Evolutionary conservation across 2,888 invertebrate genomes (phyloP).

Genomic region (Apantesis nais): DNA sequence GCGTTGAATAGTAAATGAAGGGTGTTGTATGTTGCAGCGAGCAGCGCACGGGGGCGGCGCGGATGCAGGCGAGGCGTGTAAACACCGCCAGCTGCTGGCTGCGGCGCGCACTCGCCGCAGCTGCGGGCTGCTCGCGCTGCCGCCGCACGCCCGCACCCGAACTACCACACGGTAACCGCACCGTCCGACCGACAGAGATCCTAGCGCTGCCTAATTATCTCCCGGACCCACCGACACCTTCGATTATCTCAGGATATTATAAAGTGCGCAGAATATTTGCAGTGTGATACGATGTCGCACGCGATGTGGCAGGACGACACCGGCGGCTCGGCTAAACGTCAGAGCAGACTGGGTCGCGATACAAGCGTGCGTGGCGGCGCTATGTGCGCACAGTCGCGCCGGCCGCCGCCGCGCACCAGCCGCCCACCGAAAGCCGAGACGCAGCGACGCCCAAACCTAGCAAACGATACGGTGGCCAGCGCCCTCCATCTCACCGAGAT

Average conservation of each 20-base stretch:
- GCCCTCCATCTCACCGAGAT: slow-evolving; percentile 62
- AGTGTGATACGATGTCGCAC: slow-evolving; percentile 61
- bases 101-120: slow-evolving; percentile 60
- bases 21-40: slow-evolving; percentile 75
- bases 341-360: slow-evolving; percentile 83
- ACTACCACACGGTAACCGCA: slow-evolving; percentile 35
- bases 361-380: slow-evolving; percentile 79
- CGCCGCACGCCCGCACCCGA: slow-evolving; percentile 50
- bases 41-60: slow-evolving; percentile 60
- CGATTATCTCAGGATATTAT: slow-evolving; percentile 52
- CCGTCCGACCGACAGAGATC: slow-evolving; percentile 38
- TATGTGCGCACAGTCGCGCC: slow-evolving; percentile 75
- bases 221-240: slow-evolving; percentile 48
- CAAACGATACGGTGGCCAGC: slow-evolving; percentile 73
- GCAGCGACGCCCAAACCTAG: slow-evolving; percentile 84
- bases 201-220: slow-evolving; percentile 44
- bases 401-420: slow-evolving; percentile 74
- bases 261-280: slow-evolving; percentile 73
- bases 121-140: slow-evolving; percentile 60
- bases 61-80: slow-evolving; percentile 76
- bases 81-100: slow-evolving; percentile 79
- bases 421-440: slow-evolving; percentile 79
- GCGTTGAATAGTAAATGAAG: slow-evolving; percentile 81
- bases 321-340: slow-evolving; percentile 80
- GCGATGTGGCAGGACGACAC: slow-evolving; percentile 70